phyloP scores from a whole-genome alignment of 2,888 invertebrate species.

The Drosophila merina region DNA sequence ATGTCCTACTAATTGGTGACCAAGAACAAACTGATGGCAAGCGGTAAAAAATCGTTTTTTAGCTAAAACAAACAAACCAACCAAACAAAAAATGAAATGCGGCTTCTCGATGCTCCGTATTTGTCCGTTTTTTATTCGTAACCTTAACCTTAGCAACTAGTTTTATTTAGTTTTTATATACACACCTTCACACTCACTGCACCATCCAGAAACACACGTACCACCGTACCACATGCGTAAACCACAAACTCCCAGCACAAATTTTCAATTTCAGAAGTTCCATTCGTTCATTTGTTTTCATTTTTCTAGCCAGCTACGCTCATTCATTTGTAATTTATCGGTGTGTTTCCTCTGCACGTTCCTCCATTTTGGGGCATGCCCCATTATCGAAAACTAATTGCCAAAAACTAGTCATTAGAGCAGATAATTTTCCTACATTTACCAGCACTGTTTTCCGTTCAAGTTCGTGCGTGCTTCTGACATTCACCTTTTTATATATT shows the following conservation, averaged over 20 bases:
- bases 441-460: conserved; percentile 25
- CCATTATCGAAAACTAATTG: conserved; percentile 36
- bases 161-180: conserved; percentile 61
- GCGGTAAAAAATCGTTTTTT: conserved; percentile 84
- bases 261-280: conserved; percentile 26
- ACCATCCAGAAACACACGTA: conserved; percentile 31
- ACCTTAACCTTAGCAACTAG: conserved; percentile 46
- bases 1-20: conserved; percentile 84
- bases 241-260: conserved; percentile 17
- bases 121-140: conserved; percentile 61
- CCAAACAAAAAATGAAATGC: conserved; percentile 36
- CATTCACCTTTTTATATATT: conserved; percentile 20
- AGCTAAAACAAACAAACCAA: conserved; percentile 55
- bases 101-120: conserved; percentile 33
- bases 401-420: conserved; percentile 40
- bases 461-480: conserved; percentile 40
- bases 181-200: conserved; percentile 29
- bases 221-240: conserved; percentile 9
- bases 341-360: conserved; percentile 45
- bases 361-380: conserved; percentile 16
- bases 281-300: conserved; percentile 29
- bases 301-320: conserved; percentile 30
- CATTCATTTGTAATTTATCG: conserved; percentile 26
- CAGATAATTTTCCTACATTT: conserved; percentile 20
- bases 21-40: conserved; percentile 84